These are phyloP conservation scores for Drosophila trapezifrons DNA, from an alignment of 1,140 invertebrate genomes.

Conservation along the genomic window DNA sequence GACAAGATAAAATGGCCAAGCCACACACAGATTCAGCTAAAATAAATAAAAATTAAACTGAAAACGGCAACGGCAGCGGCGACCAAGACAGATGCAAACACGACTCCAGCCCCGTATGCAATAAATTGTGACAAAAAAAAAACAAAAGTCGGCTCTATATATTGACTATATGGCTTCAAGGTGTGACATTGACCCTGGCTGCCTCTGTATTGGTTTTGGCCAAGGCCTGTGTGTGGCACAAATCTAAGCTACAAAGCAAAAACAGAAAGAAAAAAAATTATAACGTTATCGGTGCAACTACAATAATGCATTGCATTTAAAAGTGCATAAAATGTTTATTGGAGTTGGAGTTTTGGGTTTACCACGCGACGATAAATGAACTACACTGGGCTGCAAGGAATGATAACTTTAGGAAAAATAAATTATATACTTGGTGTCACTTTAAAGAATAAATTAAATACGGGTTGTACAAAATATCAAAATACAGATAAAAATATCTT, in stretches of 20 bases:
- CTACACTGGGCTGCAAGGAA: conserved; percentile 48
- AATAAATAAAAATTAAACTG: conserved; percentile 43
- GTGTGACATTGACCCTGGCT: conserved; percentile 75
- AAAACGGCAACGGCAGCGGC: conserved; percentile 17
- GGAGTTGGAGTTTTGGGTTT: conserved; percentile 55
- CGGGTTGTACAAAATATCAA: neutral
- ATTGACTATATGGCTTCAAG: conserved; percentile 68
- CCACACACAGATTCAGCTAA: conserved; percentile 49
- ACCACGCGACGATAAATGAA: conserved; percentile 47
- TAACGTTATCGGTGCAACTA: conserved; percentile 53
- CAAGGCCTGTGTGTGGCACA: conserved; percentile 57
- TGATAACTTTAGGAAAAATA: too few species aligned
- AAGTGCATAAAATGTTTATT: conserved; percentile 74
- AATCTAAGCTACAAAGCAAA: conserved; percentile 39
- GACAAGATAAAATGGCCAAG: conserved; percentile 74
- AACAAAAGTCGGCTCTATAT: conserved; percentile 44
- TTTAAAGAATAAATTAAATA: neutral
- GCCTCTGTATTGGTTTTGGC: conserved; percentile 29
- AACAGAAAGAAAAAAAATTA: conserved; percentile 34
- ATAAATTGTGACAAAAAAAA: conserved; percentile 75
- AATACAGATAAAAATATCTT: too few species aligned
- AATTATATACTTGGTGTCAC: neutral
- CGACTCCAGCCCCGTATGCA: conserved; percentile 51
- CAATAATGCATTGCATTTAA: conserved; percentile 75
- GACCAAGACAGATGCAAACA: conserved; percentile 19